Evolutionary conservation across 1,140 invertebrate species (phyloP), one percentile per base, ranked within the genome.

Genomic region (Rhizoglyphus robini): DNA sequence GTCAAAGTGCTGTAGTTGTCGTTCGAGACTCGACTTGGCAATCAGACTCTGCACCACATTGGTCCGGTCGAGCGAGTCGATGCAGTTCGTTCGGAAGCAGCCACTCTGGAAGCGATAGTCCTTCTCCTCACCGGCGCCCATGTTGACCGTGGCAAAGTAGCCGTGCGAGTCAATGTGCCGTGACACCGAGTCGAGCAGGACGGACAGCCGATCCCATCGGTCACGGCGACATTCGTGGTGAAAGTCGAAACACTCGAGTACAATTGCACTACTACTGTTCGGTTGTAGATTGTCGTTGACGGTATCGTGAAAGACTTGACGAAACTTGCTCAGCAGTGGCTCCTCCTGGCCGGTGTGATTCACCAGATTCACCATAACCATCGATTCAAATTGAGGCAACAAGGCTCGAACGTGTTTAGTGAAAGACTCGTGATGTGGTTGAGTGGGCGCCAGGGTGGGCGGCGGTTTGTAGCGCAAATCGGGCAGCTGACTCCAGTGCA

Each of bases 1-100:
- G 27, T 82, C 82, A 57, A 93, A 76, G 74, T 83, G 83, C 67
- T 74, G 77, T n/a, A 99, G 76, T 62, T 89, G 82, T 30, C 76
- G 70, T 58, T 81, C 74, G 77, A 99, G 79, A 66, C 88, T 87
- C 68, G 85, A 79, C 68, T 85, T 83, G 0, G 92, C 95, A 29
- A 99, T 75, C 81, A 99, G 82, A 73, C 88, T 89, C 78, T 99
- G 96, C 27, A 99, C 93, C 36, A 99, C 96, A 79, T 99, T 99
- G 29, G 96, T 99, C 61, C 96, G 79, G 78, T 99, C 96, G 29
- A 99, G 78, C 77, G 96, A 99, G 78, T 99, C 96, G 66, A 99
- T 90, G 75, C 96, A 99, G 76, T 99, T 99, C 3, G 95, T 97
- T 58, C 96, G 83, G 76, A 99, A 97, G 54, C 96, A 86, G 1